These are phyloP conservation scores for Ciona savignyi DNA, from an alignment of 23 tunicate species.

Conservation along the genomic window DNA sequence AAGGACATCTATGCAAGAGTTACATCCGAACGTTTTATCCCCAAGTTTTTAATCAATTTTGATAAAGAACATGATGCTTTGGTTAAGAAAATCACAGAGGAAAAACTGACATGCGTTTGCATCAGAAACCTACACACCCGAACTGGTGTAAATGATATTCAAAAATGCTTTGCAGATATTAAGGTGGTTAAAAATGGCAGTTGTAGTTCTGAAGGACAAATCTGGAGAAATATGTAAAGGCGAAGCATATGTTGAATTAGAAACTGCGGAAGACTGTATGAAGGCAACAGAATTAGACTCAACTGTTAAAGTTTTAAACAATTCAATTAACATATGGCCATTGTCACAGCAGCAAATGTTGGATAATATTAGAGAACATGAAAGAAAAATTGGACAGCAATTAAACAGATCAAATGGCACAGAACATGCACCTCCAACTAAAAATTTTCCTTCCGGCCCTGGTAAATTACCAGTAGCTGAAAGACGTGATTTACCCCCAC, in stretches of 20 bases:
- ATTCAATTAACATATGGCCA: slow-evolving; percentile 41
- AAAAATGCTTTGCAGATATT: slow-evolving; percentile 11
- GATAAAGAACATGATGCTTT: background rate
- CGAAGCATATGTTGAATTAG: slow-evolving; percentile 64
- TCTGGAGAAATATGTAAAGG: slow-evolving; percentile 70
- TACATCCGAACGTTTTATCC: slow-evolving; percentile 1
- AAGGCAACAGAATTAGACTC: slow-evolving; percentile 58
- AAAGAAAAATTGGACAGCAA: background rate
- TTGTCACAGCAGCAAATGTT: slow-evolving; percentile 39
- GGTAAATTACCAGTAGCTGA: background rate
- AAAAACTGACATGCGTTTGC: slow-evolving; percentile 61
- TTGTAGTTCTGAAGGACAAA: slow-evolving; percentile 26
- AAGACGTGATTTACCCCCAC: background rate
- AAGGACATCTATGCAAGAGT: slow-evolving; percentile 13
- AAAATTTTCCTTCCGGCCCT: background rate
- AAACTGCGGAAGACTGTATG: slow-evolving; percentile 40
- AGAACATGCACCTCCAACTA: background rate
- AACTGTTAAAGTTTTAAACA: slow-evolving; percentile 16
- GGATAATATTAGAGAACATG: slow-evolving; percentile 19
- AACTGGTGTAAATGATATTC: slow-evolving; percentile 29
- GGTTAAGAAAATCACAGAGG: slow-evolving; percentile 23
- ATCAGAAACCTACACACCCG: slow-evolving; percentile 49
- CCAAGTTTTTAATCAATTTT: slow-evolving; percentile 4
- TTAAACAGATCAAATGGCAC: background rate
- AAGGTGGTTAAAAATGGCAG: slow-evolving; percentile 20